phyloP scores from a whole-genome alignment of 2,888 invertebrate species.

The Belgica antarctica region DNA sequence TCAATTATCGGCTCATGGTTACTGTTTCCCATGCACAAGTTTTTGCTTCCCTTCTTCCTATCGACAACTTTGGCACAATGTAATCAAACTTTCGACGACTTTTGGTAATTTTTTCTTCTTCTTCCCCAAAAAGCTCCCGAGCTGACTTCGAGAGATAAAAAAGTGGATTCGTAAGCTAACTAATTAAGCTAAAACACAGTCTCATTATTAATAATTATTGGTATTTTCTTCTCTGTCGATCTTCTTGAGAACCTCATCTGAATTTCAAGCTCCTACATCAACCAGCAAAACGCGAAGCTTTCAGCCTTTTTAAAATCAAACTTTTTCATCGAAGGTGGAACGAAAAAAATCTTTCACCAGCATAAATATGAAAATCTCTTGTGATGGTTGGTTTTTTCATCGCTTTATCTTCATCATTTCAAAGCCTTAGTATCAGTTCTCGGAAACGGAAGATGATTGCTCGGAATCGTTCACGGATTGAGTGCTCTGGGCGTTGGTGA shows the following conservation, averaged over 20 bases:
- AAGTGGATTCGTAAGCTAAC: slow-evolving; percentile 23
- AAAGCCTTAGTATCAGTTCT: neutral
- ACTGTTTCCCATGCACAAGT: no score
- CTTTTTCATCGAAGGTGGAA: neutral
- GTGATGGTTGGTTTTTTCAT: neutral
- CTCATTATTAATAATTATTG: slow-evolving; percentile 27
- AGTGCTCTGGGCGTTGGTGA: neutral
- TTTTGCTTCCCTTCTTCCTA: no score
- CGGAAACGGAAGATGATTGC: neutral
- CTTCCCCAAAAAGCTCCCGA: neutral
- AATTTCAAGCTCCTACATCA: no score
- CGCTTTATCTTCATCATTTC: neutral
- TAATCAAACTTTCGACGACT: no score
- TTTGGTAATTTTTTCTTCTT: no score
- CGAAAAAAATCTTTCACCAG: neutral
- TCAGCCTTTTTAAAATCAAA: slow-evolving; percentile 3
- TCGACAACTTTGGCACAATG: no score
- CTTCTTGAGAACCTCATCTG: no score
- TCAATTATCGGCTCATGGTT: no score
- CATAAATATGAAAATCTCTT: slow-evolving; percentile 5
- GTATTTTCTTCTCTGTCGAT: slow-evolving; percentile 8
- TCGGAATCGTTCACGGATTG: slow-evolving; percentile 9
- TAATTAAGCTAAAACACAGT: slow-evolving; percentile 42
- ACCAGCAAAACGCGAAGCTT: slow-evolving; percentile 14
- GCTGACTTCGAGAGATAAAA: neutral